Evolutionary conservation across 2,113 vertebrate species (phyloP).

Genomic region (Thamnophis sirtalis): DNA sequence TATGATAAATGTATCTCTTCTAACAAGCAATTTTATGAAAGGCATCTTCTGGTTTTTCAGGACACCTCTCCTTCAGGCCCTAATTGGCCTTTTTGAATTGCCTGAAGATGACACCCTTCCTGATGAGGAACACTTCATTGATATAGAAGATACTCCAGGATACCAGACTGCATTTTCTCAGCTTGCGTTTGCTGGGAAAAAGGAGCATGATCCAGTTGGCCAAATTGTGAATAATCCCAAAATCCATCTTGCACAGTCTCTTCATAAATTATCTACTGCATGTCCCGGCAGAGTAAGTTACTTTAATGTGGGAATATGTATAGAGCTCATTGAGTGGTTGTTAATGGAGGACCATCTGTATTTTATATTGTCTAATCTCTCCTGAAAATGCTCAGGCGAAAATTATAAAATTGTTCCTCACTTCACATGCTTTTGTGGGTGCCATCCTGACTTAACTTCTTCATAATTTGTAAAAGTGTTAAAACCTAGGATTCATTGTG

Average conservation of each 20-base stretch:
- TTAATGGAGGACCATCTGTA: background rate
- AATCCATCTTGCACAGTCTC: constrained; percentile 92
- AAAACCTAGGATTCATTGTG: background rate
- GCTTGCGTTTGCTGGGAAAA: constrained; percentile 93
- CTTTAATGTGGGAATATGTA: background rate
- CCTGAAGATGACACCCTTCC: constrained; percentile 96
- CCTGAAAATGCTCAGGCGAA: background rate
- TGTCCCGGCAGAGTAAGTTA: constrained; percentile 89
- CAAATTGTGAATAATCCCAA: constrained; percentile 91
- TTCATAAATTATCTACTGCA: constrained; percentile 92
- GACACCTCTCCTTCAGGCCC: constrained; percentile 90
- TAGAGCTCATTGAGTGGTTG: background rate
- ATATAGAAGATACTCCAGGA: constrained; percentile 95
- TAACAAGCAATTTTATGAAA: rapidly evolving
- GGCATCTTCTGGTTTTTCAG: constrained; percentile 55
- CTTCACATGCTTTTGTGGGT: background rate
- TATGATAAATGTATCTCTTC: background rate
- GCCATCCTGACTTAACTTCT: background rate
- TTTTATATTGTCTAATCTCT: background rate
- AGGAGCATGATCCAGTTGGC: constrained; percentile 93
- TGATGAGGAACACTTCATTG: constrained; percentile 97
- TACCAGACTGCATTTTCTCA: constrained; percentile 98
- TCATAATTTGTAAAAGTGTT: background rate
- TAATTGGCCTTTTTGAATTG: constrained; percentile 95
- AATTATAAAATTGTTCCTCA: background rate